A percentile compares a stretch with the other conserved stretches of the same genome.
These are phyloP conservation scores for Meloidogyne hapla DNA, from an alignment of 1,140 invertebrate species.

Conservation along the genomic window DNA sequence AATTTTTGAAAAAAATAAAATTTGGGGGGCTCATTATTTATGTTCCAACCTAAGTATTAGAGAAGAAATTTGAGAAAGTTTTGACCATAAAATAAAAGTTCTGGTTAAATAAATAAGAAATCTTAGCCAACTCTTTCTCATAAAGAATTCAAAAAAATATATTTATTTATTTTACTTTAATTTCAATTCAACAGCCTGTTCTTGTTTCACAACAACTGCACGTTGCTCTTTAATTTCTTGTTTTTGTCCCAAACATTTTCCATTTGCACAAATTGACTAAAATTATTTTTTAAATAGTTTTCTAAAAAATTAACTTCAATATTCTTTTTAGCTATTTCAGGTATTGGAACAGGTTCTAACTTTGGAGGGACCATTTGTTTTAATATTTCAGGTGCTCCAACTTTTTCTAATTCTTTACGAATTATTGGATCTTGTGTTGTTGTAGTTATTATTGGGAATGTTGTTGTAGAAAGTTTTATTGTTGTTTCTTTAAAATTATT, in stretches of 20 bases:
- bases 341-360: background rate
- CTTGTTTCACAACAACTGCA: conserved; percentile 8
- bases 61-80: no score
- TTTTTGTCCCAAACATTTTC: conserved; percentile 26
- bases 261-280: conserved; percentile 15
- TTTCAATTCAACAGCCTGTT: conserved; percentile 15
- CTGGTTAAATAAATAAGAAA: no score
- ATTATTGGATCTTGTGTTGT: conserved; percentile 9
- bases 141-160: background rate
- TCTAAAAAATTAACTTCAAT: background rate
- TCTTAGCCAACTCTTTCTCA: no score
- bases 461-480: background rate
- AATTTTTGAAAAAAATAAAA: no score
- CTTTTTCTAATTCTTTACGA: conserved; percentile 15
- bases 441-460: background rate
- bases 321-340: conserved; percentile 19
- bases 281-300: background rate
- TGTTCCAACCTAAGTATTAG: no score
- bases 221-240: conserved; percentile 14
- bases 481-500: background rate
- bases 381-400: conserved; percentile 16
- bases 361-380: conserved; percentile 18
- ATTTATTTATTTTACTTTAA: conserved; percentile 5
- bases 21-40: no score
- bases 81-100: no score